Conservation (phyloP, 2,888 invertebrate species). For the Taenaris catops region DNA sequence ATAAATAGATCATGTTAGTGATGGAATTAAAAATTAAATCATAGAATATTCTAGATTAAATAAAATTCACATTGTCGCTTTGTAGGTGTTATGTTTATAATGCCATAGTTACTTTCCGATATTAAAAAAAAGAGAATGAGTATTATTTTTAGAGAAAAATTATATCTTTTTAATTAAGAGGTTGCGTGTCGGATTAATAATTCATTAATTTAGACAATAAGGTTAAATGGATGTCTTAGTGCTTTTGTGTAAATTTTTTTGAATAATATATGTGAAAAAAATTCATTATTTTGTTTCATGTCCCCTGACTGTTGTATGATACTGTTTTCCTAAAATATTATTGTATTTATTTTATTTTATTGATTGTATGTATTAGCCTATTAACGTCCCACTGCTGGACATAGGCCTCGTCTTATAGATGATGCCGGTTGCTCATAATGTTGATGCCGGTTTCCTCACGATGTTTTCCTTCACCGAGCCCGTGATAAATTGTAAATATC, state of each 20-base stretch:
- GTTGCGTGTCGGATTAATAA: constrained; percentile 74
- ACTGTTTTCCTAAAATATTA: too few relatives aligned
- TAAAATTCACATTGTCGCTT: constrained; percentile 57
- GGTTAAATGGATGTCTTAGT: constrained; percentile 80
- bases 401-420: too few relatives aligned
- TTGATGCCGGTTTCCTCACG: too few relatives aligned
- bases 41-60: constrained; percentile 51
- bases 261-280: constrained; percentile 79
- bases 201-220: constrained; percentile 80
- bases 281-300: constrained; percentile 28
- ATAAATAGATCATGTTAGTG: constrained; percentile 55
- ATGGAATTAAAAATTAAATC: constrained; percentile 40
- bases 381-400: too few relatives aligned
- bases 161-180: constrained; percentile 70
- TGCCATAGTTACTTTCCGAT: constrained; percentile 65
- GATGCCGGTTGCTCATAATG: too few relatives aligned
- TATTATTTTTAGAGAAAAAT: constrained; percentile 79
- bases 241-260: constrained; percentile 81
- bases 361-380: too few relatives aligned
- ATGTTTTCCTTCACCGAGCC: too few relatives aligned
- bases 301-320: too few relatives aligned
- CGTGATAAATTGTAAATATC: too few relatives aligned
- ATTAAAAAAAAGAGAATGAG: constrained; percentile 46
- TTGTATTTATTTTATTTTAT: too few relatives aligned
- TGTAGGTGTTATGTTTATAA: constrained; percentile 62